Evolutionary conservation across 2,888 invertebrate species (phyloP), one percentile per base, ranked within the genome.

Genomic region (Himalopsyche japonica): DNA sequence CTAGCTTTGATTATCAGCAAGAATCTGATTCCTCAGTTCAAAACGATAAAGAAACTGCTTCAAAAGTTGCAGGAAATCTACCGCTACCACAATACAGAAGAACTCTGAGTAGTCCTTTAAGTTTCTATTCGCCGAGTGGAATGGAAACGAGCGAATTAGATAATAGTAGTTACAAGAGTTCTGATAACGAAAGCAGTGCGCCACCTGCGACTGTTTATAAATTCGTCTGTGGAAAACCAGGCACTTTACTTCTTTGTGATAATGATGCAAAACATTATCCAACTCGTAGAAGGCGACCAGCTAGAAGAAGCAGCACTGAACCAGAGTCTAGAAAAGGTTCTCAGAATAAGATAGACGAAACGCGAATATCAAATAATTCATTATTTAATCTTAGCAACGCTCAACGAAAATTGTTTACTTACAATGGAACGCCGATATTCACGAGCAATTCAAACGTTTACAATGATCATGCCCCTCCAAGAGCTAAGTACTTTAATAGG

Each of bases 111-210:
- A 87, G 87, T 78, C 86, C 85, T 2, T n/a, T 82, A 12, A 85
- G 86, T 77, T 80, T 83, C 24, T 83, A 85, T 70, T 85, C 86
- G 10, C 84, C 86, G 32, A 86, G 85, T 76, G 80, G 47, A 12
- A 77, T 86, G n/a, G 86, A 86, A 48, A 84, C 79, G n/a, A 87
- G 86, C 27, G 87, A 87, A 57, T 7, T 81, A 5, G 92, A 92
- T 89, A 89, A 90, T 88, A 92, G 92, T 88, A 92, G 92, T 89
- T 91, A 91, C 88, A 92, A 92, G 90, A 92, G 92, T 90, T 92
- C 92, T 81, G 92, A 92, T 88, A 91, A 92, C 88, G 92, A 92
- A 89, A 91, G 90, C 87, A 90, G 87, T 85, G 90, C 90, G 83
- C 90, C 90, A 34, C 86, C 87, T 80, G 87, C 88, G 78, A 7